Evolutionary conservation across 2,797 vertebrate species (phyloP).

Genomic region (Tapirus indicus): DNA sequence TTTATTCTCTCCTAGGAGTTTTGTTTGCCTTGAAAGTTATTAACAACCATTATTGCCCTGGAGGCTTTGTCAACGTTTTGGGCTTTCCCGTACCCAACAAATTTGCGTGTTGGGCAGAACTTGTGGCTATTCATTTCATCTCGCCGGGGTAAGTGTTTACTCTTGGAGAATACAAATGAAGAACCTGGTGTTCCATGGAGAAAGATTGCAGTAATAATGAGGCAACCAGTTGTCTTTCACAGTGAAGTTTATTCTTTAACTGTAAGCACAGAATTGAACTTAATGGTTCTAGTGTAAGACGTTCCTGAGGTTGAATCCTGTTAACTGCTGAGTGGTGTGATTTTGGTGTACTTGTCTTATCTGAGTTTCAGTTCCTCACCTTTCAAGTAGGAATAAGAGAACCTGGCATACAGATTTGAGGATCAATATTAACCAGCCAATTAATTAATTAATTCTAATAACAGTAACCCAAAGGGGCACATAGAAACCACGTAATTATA

Average conservation of each 20-base stretch:
- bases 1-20: conserved; percentile 91
- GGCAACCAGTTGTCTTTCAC: not conserved
- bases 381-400: conserved; percentile 40
- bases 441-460: not conserved
- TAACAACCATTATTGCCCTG: conserved; percentile 94
- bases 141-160: conserved; percentile 92
- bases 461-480: not conserved
- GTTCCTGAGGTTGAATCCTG: not conserved
- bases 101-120: conserved; percentile 96
- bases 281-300: not conserved
- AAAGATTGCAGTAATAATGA: conserved; percentile 9
- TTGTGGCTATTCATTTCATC: conserved; percentile 95
- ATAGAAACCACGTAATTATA: not conserved
- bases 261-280: not conserved
- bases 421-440: not conserved
- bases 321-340: not conserved
- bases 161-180: not conserved
- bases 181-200: not conserved
- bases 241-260: conserved; percentile 36
- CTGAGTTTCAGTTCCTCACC: not conserved
- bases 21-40: conserved; percentile 98
- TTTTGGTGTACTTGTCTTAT: not conserved
- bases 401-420: not conserved
- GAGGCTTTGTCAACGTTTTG: conserved; percentile 91
- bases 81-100: conserved; percentile 91